These are phyloP conservation scores for Hybos culiciformis DNA, from an alignment of 2,888 invertebrate genomes.

Conservation along the genomic window DNA sequence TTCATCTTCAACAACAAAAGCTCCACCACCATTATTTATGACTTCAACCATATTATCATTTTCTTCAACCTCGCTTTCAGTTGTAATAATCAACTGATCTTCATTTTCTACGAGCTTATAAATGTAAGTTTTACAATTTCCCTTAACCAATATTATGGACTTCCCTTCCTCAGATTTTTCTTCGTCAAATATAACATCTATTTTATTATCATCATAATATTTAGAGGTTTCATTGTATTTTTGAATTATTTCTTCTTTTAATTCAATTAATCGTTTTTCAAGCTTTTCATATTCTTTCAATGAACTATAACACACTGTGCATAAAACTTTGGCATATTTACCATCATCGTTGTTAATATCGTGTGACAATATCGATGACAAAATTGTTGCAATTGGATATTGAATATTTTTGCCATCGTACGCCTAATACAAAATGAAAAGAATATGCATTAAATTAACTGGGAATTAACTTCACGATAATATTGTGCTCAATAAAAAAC, in stretches of 20 bases:
- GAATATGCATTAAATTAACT: no score
- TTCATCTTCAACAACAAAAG: neutral
- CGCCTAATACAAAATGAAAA: no score
- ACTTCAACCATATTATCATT: slow-evolving; percentile 1
- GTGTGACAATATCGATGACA: no score
- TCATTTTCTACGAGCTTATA: slow-evolving; percentile 8
- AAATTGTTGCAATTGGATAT: no score
- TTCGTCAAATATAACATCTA: neutral
- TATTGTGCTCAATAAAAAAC: no score
- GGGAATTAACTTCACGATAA: no score
- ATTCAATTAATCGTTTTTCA: slow-evolving; percentile 39
- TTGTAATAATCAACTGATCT: slow-evolving; percentile 8
- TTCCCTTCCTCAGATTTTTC: neutral
- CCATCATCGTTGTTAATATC: no score
- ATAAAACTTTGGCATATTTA: slow-evolving; percentile 45
- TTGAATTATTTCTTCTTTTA: slow-evolving; percentile 40
- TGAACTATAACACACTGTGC: slow-evolving; percentile 52
- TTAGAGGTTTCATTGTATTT: slow-evolving; percentile 38
- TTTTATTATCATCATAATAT: slow-evolving; percentile 15
- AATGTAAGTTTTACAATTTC: neutral
- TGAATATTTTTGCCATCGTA: no score
- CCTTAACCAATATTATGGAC: neutral
- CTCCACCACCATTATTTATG: slow-evolving; percentile 5
- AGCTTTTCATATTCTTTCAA: slow-evolving; percentile 49
- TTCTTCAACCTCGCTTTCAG: slow-evolving; percentile 6